phyloP scores from a whole-genome alignment of 1,140 invertebrate species.

The Lepidostoma basale region DNA sequence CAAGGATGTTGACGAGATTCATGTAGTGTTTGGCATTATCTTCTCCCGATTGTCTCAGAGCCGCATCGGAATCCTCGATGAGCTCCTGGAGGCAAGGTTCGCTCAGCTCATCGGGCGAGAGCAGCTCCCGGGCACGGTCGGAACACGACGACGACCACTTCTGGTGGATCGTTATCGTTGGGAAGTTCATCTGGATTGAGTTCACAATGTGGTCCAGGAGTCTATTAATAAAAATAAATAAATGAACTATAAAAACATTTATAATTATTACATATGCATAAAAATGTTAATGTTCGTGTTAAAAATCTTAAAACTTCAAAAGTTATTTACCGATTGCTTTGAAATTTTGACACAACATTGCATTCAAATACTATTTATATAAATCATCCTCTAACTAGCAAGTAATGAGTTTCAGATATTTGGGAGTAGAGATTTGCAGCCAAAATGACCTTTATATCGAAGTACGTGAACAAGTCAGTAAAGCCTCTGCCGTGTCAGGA shows the following conservation, averaged over 20 bases:
- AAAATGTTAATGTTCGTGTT: too few species aligned
- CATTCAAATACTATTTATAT: too few species aligned
- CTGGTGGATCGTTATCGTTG: conserved; percentile 64
- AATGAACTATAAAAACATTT: neutral
- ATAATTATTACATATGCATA: neutral
- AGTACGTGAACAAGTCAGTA: too few species aligned
- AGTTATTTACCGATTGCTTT: too few species aligned
- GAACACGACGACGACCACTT: conserved; percentile 63
- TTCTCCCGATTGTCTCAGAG: conserved; percentile 54
- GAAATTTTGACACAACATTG: too few species aligned
- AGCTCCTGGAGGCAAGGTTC: conserved; percentile 50
- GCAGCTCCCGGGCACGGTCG: conserved; percentile 58
- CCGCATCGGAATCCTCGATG: conserved; percentile 53
- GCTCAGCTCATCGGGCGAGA: conserved; percentile 50
- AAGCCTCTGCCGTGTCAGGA: too few species aligned
- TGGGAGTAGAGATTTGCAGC: too few species aligned
- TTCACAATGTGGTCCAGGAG: conserved; percentile 70
- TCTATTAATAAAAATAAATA: conserved; percentile 48
- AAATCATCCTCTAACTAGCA: too few species aligned
- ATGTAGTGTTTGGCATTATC: conserved; percentile 65
- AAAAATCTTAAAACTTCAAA: too few species aligned
- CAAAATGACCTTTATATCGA: too few species aligned
- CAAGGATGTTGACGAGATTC: conserved; percentile 66
- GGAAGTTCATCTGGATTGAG: conserved; percentile 59
- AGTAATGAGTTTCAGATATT: too few species aligned